Percentiles rank a stretch among this genome's conserved stretches.
These are phyloP conservation scores for Rhogogaster chlorosoma DNA, from an alignment of 2,888 invertebrate species.

Conservation along the genomic window DNA sequence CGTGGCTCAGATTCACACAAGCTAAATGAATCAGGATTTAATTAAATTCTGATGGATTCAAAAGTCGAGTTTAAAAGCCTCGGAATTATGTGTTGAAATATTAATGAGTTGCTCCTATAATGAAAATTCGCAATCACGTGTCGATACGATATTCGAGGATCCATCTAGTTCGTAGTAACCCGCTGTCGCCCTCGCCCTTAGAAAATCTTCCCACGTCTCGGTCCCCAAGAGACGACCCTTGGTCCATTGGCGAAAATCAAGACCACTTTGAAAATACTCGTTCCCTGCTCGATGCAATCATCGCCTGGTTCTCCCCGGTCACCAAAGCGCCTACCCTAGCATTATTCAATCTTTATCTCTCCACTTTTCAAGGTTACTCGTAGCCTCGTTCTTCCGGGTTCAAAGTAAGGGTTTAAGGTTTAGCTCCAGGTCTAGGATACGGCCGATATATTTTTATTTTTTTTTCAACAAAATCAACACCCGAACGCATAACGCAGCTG, in stretches of 20 bases:
- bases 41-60: not conserved
- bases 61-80: not conserved
- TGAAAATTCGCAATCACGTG: not conserved
- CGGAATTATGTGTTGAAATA: not conserved
- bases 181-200: too few relatives aligned
- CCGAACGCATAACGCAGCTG: conserved; percentile 20
- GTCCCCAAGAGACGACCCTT: conserved; percentile 7
- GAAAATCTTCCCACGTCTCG: not conserved
- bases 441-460: not conserved
- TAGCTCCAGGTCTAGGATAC: not conserved
- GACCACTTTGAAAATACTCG: conserved; percentile 22
- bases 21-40: not conserved
- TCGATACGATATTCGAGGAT: not conserved
- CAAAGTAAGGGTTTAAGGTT: not conserved
- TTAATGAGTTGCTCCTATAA: not conserved
- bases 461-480: not conserved
- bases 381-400: not conserved
- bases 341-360: not conserved
- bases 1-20: not conserved
- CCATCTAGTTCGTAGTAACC: not conserved
- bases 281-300: not conserved
- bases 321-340: not conserved
- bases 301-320: not conserved
- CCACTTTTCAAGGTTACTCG: not conserved
- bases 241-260: conserved; percentile 30